Percentiles rank a stretch among this genome's conserved stretches.
phyloP scores from a whole-genome alignment of 2,113 vertebrate species.

The Phyllostomus hastatus region DNA sequence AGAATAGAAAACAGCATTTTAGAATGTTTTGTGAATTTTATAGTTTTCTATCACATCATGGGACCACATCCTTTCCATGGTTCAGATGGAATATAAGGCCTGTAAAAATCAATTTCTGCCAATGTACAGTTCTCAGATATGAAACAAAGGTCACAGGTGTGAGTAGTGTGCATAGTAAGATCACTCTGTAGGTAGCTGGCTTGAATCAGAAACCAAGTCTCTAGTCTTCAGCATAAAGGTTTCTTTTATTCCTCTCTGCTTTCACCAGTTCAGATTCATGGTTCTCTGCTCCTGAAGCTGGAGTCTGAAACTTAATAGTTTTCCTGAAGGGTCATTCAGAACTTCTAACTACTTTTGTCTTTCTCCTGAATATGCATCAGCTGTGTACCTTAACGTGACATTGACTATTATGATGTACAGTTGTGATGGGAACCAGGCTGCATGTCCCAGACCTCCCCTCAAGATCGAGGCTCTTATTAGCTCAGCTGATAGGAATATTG shows the following conservation, averaged over 20 bases:
- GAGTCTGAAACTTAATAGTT: background rate
- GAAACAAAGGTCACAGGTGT: background rate
- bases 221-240: background rate
- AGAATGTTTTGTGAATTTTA: slow-evolving; percentile 32
- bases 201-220: background rate
- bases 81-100: background rate
- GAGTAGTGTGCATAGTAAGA: rapidly evolving
- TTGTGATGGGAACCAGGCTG: rapidly evolving
- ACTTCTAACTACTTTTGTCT: background rate
- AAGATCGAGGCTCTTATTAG: background rate
- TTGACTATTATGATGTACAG: rapidly evolving
- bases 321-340: background rate
- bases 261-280: background rate
- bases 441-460: rapidly evolving
- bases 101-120: background rate
- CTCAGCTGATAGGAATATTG: background rate
- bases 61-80: background rate
- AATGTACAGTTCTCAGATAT: background rate
- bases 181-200: rapidly evolving
- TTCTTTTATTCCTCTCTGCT: background rate
- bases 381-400: background rate
- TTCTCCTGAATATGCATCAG: background rate
- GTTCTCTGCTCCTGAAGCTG: background rate
- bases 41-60: slow-evolving; percentile 40
- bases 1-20: slow-evolving; percentile 35